These are phyloP conservation scores for Cephus pulcher DNA, from an alignment of 2,888 invertebrate genomes.

Conservation along the genomic window DNA sequence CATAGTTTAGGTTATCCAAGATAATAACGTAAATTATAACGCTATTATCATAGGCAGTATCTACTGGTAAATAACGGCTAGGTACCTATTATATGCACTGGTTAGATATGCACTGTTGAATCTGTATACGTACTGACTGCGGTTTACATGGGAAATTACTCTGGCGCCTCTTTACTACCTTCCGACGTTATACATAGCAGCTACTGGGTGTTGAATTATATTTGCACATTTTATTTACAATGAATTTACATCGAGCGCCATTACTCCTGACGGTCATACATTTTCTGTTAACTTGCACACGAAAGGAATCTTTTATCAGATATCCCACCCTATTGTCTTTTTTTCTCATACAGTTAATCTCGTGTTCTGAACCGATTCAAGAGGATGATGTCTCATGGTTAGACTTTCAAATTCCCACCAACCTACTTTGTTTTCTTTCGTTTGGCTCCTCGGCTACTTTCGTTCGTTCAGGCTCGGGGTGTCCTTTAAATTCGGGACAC, in stretches of 20 bases:
- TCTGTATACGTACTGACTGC: not conserved
- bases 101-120: not conserved
- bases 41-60: not conserved
- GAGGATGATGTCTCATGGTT: not conserved
- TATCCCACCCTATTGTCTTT: not conserved
- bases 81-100: not conserved
- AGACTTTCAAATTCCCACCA: not conserved
- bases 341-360: not conserved
- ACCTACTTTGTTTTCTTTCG: not conserved
- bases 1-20: not conserved
- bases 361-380: not conserved
- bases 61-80: not conserved
- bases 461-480: not conserved
- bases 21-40: not conserved
- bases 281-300: not conserved
- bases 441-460: too few species aligned
- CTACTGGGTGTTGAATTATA: not conserved
- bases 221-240: not conserved
- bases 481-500: not conserved
- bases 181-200: not conserved
- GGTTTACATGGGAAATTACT: not conserved
- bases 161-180: not conserved
- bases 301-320: not conserved
- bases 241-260: not conserved
- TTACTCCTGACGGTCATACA: not conserved